Conservation (phyloP, 2,113 vertebrate species). For the Chaetura pelagica region DNA sequence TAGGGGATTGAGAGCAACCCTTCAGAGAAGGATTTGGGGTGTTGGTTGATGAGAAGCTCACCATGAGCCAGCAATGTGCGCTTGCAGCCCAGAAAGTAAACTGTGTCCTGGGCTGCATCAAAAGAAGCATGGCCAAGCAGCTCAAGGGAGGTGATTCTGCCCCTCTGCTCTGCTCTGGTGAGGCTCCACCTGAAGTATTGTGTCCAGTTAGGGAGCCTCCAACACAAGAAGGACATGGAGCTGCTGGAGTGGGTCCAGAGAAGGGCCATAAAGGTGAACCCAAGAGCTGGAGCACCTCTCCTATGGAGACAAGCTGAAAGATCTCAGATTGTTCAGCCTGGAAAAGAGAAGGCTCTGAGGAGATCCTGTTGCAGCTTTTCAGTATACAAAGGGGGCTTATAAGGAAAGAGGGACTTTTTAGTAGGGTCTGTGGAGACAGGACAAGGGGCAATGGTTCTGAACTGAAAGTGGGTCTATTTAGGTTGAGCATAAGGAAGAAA, state of each 20-base stretch:
- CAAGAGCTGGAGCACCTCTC: not conserved
- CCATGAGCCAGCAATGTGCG: not conserved
- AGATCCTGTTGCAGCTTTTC: not conserved
- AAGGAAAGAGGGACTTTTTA: not conserved
- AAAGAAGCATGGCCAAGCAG: rapidly evolving
- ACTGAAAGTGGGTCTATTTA: not conserved
- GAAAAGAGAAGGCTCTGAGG: not conserved
- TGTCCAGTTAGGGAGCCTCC: rapidly evolving
- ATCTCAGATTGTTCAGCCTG: not conserved
- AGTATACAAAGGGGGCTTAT: rapidly evolving
- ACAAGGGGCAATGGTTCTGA: not conserved
- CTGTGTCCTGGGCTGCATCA: rapidly evolving
- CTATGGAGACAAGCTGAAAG: not conserved
- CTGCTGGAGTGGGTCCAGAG: not conserved
- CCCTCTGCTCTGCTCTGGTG: rapidly evolving
- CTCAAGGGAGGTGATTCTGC: rapidly evolving
- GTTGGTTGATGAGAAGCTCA: not conserved
- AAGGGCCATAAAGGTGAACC: too few species aligned
- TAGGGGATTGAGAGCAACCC: not conserved
- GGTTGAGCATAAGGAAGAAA: not conserved
- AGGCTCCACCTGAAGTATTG: not conserved
- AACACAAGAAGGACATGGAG: too few species aligned
- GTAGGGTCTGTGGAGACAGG: not conserved
- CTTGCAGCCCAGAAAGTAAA: not conserved
- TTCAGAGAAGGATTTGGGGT: not conserved